Conservation (phyloP, 2,888 invertebrate genomes). For the Epinotia bilunana region DNA sequence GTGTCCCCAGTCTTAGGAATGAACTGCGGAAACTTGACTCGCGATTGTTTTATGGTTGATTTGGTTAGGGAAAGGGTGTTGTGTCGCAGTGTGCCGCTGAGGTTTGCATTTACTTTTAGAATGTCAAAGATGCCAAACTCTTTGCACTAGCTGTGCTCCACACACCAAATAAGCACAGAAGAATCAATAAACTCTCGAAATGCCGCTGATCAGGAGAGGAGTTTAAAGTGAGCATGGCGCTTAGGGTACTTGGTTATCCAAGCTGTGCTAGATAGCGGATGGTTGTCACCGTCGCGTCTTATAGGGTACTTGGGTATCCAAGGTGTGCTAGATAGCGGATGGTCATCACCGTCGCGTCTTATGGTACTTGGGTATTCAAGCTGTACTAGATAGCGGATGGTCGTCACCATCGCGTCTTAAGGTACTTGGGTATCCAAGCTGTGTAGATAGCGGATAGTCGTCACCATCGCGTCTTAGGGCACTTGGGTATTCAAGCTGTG, state of each 20-base stretch:
- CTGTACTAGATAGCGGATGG: too few relatives aligned
- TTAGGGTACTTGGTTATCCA: too few relatives aligned
- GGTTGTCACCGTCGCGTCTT: too few relatives aligned
- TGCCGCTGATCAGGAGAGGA: not conserved
- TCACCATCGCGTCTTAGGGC: not conserved
- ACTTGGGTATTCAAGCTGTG: too few relatives aligned
- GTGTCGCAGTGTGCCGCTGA: not conserved
- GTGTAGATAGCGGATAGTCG: too few relatives aligned
- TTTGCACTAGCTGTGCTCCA: too few relatives aligned
- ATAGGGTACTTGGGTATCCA: too few relatives aligned
- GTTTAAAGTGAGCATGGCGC: not conserved
- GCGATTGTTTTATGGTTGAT: conserved; percentile 6
- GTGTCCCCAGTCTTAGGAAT: conserved; percentile 13
- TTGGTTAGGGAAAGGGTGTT: not conserved
- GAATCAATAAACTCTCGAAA: not conserved
- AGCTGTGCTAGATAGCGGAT: too few relatives aligned
- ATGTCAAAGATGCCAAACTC: not conserved
- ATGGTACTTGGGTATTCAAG: too few relatives aligned
- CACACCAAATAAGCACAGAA: not conserved
- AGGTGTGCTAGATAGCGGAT: too few relatives aligned
- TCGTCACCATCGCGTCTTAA: too few relatives aligned
- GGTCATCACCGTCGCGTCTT: not conserved
- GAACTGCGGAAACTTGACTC: conserved; percentile 18
- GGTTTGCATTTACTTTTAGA: not conserved
- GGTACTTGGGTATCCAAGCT: too few relatives aligned